Percentiles rank a stretch among this genome's conserved stretches.
These are phyloP conservation scores for Gymnobelideus leadbeateri DNA, from an alignment of 2,113 vertebrate species.

Conservation along the genomic window DNA sequence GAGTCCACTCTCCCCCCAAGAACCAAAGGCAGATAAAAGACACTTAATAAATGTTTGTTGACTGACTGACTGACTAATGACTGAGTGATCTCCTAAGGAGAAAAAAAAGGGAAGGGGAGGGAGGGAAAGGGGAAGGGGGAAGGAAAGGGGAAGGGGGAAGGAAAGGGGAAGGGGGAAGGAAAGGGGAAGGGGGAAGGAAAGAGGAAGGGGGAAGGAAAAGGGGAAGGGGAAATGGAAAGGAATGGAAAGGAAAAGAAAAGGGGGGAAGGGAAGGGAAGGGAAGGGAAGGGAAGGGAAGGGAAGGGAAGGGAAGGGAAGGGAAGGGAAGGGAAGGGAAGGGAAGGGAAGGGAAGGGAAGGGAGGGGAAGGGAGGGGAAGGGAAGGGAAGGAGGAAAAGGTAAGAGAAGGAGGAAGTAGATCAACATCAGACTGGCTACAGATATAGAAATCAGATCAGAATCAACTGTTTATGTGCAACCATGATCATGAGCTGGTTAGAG, in stretches of 20 bases:
- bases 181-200: no score
- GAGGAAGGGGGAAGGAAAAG: no score
- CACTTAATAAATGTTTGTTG: background rate
- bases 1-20: background rate
- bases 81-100: background rate
- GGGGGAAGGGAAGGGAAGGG: no score
- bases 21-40: background rate
- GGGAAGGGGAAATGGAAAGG: no score
- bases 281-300: fast-evolving
- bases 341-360: no score
- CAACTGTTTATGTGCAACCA: background rate
- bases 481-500: background rate
- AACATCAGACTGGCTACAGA: background rate
- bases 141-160: no score
- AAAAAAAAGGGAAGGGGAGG: background rate
- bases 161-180: no score
- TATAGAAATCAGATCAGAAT: background rate
- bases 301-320: background rate
- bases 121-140: background rate
- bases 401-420: background rate
- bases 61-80: background rate
- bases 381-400: fast-evolving
- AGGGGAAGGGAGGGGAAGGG: no score
- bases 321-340: background rate
- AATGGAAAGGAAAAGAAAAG: no score